These are phyloP conservation scores for Platynereis dumerilii DNA, from an alignment of 2,888 invertebrate species.

Conservation along the genomic window DNA sequence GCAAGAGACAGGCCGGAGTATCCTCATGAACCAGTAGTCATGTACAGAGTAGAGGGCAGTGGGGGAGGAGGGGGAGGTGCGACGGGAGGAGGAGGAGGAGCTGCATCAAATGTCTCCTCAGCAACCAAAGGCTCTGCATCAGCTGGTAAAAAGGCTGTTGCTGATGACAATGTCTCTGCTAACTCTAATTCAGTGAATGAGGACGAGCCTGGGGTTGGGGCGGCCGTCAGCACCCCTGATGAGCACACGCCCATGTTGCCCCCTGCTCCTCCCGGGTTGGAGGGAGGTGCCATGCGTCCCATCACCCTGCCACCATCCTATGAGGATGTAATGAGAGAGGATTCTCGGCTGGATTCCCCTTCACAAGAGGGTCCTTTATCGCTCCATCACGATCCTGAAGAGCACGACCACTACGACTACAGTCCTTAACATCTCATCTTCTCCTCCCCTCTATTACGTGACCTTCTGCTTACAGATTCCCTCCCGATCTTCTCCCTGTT, in stretches of 20 bases:
- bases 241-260: conserved; percentile 22
- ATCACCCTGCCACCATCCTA: conserved; percentile 26
- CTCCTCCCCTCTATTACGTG: no score
- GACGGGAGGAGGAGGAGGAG: neutral
- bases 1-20: neutral
- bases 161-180: neutral
- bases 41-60: conserved; percentile 2
- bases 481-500: no score
- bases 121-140: neutral
- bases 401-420: no score
- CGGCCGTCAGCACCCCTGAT: conserved; percentile 9
- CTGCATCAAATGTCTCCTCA: neutral
- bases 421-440: no score
- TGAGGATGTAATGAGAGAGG: conserved; percentile 26
- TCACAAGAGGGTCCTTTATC: no score
- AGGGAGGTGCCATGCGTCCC: conserved; percentile 5
- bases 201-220: no score
- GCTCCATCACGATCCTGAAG: no score
- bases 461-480: no score
- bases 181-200: no score
- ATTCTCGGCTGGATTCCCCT: neutral
- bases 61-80: neutral
- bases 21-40: conserved; percentile 13
- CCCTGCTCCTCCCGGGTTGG: neutral
- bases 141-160: neutral